Base-by-base conservation (phyloP, 2,888 invertebrate species). In the Miltochrista miniata region DNA sequence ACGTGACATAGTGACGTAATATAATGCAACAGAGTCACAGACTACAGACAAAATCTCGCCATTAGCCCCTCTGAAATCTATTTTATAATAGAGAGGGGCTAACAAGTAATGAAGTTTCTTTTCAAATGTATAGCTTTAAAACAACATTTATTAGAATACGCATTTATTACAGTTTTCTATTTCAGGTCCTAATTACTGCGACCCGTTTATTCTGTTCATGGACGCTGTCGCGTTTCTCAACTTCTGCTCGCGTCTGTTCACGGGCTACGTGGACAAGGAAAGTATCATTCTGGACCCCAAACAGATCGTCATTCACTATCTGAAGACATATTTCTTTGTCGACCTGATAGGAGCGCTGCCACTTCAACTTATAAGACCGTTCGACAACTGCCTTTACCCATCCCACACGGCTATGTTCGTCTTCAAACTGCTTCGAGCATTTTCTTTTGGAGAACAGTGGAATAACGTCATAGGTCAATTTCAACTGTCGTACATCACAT, bases 211-310 rank as follows among this genome's bases (percentile, higher is more conserved):
- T 5, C 45, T 85, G 9, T 56, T 74, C 40, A 59, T 70, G 24
- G 80, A 88, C 57, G 56, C 64, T 5, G 51, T 83, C 8, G 74
- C 76, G 0, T 66, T 80, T 5, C 35, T 78, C 1, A 79, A 83
- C 61, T 70, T 88, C 14, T 54, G 68, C 43, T 56, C 73, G 14
- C 73, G 68, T 29, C 87, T 87, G 62, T 51, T 77, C 24, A 85
- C 84, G 5, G 90, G 88, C 30, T 83, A 78, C 64, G 71, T 76
- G n/a, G 79, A 80, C 45, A 66, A 71, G 1, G 72, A 76, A 50
- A 64, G 59, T 11, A 75, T 86, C 11, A 63, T 80, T 7, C 54
- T 88, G 1, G 65, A 79, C 1, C 75, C 73, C 0, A 58, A 56
- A 14, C 56, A 52, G 11, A 87, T 88, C 44, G 79, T 79, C 0